Evolutionary conservation across 2,113 vertebrate species (phyloP).

Genomic region (Calonectris borealis): DNA sequence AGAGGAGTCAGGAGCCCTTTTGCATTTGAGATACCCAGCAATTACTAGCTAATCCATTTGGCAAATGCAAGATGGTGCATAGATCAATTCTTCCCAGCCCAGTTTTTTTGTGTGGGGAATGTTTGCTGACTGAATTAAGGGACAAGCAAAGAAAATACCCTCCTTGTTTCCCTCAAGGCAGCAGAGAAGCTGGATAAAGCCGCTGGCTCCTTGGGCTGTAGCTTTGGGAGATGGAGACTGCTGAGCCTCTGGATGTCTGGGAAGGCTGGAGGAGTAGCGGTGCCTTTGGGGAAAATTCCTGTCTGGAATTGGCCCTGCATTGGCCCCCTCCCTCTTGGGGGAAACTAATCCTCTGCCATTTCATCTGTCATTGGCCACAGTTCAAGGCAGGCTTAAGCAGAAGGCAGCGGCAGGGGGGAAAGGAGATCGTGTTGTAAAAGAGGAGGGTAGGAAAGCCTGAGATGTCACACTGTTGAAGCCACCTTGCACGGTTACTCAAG

Average conservation of each 20-base stretch:
- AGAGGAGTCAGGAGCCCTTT: neutral
- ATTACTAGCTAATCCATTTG: slow-evolving; percentile 64
- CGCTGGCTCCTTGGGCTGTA: neutral
- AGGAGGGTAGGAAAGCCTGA: neutral
- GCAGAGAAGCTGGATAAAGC: neutral
- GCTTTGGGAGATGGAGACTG: neutral
- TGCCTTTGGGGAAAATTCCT: neutral
- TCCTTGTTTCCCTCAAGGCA: slow-evolving; percentile 20
- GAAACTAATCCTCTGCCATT: neutral
- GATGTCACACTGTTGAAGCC: fast-evolving
- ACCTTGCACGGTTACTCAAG: neutral
- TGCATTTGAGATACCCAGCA: neutral
- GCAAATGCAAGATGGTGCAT: slow-evolving; percentile 55
- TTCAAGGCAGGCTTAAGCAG: neutral
- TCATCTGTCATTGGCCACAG: fast-evolving
- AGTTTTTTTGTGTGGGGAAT: slow-evolving; percentile 3
- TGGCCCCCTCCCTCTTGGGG: neutral
- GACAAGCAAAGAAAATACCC: neutral
- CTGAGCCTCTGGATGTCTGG: neutral
- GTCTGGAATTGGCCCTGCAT: neutral
- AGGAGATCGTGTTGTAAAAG: neutral
- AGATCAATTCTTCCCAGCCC: slow-evolving; percentile 9
- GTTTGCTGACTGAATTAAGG: slow-evolving; percentile 62
- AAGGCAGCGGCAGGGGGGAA: neutral
- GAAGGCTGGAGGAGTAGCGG: neutral